Conservation (phyloP, 53 echinoderm and acorn worm species). For the Echinometra lucunter region DNA sequence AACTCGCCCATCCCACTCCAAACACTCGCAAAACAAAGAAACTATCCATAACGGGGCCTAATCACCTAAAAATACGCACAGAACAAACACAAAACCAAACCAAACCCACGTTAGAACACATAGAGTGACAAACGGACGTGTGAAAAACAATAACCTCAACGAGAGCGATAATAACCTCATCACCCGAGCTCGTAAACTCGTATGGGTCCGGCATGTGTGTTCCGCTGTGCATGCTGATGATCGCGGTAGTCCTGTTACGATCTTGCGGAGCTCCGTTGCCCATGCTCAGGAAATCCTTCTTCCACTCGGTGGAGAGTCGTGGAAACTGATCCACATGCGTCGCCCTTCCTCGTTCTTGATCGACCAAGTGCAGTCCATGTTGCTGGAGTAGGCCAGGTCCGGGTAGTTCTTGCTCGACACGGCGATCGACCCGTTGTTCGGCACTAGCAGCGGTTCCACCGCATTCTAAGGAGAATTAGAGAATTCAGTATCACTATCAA, state of each 20-base stretch:
- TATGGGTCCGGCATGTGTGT: constrained; percentile 56
- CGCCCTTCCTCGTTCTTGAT: constrained; percentile 76
- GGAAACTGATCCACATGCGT: constrained; percentile 77
- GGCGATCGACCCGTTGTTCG: constrained; percentile 70
- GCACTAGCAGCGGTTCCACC: constrained; percentile 76
- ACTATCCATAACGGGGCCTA: too few species aligned
- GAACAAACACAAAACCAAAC: background rate
- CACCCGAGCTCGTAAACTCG: constrained; percentile 64
- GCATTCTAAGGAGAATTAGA: constrained; percentile 60
- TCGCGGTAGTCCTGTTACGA: constrained; percentile 46
- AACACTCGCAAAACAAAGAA: too few species aligned
- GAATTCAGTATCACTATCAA: too few species aligned
- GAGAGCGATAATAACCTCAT: constrained; percentile 73
- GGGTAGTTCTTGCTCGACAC: constrained; percentile 77
- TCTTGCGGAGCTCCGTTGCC: constrained; percentile 78
- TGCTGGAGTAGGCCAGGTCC: constrained; percentile 49
- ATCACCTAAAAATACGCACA: background rate
- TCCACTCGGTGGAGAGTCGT: constrained; percentile 73
- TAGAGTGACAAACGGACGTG: constrained; percentile 31
- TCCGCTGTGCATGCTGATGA: constrained; percentile 62
- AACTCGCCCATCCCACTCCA: too few species aligned
- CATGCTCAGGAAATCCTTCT: constrained; percentile 82
- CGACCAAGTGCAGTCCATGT: constrained; percentile 76
- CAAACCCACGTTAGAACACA: background rate
- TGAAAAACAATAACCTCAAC: constrained; percentile 70